Evolutionary conservation across 1,140 invertebrate genomes (phyloP), one percentile per base, ranked within the genome.

Genomic region (Camponotus floridanus): DNA sequence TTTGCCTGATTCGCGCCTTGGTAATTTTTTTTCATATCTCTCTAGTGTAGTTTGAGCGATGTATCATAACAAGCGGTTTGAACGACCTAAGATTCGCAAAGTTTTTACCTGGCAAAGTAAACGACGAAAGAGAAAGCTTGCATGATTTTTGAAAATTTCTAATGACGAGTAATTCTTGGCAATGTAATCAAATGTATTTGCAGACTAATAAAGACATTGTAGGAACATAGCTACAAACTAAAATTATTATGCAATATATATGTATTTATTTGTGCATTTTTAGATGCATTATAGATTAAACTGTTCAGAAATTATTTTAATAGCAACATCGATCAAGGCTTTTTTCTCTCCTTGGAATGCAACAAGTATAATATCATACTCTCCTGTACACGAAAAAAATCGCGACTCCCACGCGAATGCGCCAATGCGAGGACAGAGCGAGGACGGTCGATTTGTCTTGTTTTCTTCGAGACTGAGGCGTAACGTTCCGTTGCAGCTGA

Each of bases 1-100:
- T 93, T 93, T 93, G 88, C 91, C 91, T 90, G 91, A 92, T 94
- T 94, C 93, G 91, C 93, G 92, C 91, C 91, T 90, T 87, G 83
- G 67, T 57, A 62, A 85, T 36, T 65, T 76, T 87, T 87, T 70
- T 83, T 9, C 61, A 11, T 62, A 67, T 70, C 76, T 81, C 76
- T 89, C 89, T 86, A 83, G 80, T 51, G 55, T 65, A 48, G 61
- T 33, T 48, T 18, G 62, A 42, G 57, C 70, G 55, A 51, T 68
- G 64, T 88, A 90, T 88, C 86, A 83, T 71, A 88, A 74, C 88
- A 55, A 85, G 71, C 80, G 87, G 80, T 88, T 85, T 91, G 84
- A 90, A 87, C 84, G 57, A 84, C 62, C 61, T 15, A 39, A 45
- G 87, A 42, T 83, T 8, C n/a, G 45, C 70, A 42, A 86, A 76